These are phyloP conservation scores for Ia io DNA, from an alignment of 2,113 vertebrate species.

Conservation along the genomic window DNA sequence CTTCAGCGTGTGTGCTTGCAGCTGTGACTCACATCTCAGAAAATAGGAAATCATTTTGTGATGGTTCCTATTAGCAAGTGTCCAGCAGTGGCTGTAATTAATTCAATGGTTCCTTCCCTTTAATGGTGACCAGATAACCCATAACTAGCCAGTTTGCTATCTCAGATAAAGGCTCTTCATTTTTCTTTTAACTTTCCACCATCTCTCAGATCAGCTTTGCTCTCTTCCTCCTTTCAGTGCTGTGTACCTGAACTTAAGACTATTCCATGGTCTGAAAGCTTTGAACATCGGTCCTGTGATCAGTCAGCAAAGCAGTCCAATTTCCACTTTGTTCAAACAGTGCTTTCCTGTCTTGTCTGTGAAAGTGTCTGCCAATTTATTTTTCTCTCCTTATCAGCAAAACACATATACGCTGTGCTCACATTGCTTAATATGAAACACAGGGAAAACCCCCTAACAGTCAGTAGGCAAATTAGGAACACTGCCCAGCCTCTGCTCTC, in stretches of 20 bases:
- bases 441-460: constrained; percentile 72
- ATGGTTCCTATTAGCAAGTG: background rate
- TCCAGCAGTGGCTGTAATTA: constrained; percentile 49
- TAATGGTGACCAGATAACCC: constrained; percentile 47
- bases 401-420: constrained; percentile 71
- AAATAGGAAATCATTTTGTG: constrained; percentile 42
- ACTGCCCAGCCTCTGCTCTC: constrained; percentile 47
- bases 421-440: constrained; percentile 78
- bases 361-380: constrained; percentile 79
- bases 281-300: constrained; percentile 76
- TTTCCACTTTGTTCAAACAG: constrained; percentile 78
- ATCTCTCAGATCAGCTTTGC: constrained; percentile 54
- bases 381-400: constrained; percentile 82
- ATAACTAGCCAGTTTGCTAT: constrained; percentile 58
- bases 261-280: constrained; percentile 73
- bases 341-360: constrained; percentile 78
- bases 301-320: constrained; percentile 73
- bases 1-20: background rate
- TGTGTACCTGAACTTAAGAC: constrained; percentile 69
- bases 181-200: constrained; percentile 56
- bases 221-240: constrained; percentile 61
- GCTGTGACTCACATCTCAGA: background rate
- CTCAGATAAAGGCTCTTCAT: constrained; percentile 61
- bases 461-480: constrained; percentile 73
- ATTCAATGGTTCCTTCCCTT: constrained; percentile 53